Evolutionary conservation across 2,888 invertebrate species (phyloP).

Genomic region (Ctena decussata): DNA sequence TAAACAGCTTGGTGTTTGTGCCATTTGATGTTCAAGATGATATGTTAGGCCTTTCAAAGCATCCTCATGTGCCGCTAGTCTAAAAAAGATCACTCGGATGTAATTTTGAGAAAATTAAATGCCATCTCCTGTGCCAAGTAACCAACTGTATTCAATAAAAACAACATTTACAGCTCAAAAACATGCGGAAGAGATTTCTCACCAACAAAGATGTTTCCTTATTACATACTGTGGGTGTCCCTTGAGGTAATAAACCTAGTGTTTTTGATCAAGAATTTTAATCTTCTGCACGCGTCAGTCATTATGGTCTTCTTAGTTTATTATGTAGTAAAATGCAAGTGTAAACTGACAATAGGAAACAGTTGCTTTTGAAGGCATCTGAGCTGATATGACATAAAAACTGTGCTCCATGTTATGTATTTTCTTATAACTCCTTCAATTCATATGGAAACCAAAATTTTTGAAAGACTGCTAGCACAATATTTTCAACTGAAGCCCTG

Average conservation of each 20-base stretch:
- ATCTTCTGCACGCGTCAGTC: neutral
- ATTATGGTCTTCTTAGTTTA: too few relatives aligned
- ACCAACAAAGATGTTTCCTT: neutral
- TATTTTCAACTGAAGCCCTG: too few relatives aligned
- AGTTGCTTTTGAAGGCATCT: too few relatives aligned
- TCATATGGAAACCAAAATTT: too few relatives aligned
- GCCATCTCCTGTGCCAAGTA: neutral
- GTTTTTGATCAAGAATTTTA: conserved; percentile 12
- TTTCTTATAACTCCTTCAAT: too few relatives aligned
- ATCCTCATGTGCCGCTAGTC: neutral
- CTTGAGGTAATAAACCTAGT: conserved; percentile 1
- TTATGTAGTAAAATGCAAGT: too few relatives aligned
- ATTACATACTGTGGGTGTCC: neutral
- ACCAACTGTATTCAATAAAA: conserved; percentile 4
- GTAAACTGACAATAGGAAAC: too few relatives aligned
- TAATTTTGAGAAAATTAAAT: conserved; percentile 13
- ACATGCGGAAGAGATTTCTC: conserved; percentile 10
- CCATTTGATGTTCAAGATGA: neutral
- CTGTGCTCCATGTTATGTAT: too few relatives aligned
- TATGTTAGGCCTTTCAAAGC: neutral
- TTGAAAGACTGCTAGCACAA: too few relatives aligned
- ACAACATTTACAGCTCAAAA: neutral
- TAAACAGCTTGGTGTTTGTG: neutral
- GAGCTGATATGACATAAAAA: too few relatives aligned
- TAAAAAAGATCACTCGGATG: neutral